Evolutionary conservation across 1,140 invertebrate genomes (phyloP).

Genomic region (Brachionus koreanus): DNA sequence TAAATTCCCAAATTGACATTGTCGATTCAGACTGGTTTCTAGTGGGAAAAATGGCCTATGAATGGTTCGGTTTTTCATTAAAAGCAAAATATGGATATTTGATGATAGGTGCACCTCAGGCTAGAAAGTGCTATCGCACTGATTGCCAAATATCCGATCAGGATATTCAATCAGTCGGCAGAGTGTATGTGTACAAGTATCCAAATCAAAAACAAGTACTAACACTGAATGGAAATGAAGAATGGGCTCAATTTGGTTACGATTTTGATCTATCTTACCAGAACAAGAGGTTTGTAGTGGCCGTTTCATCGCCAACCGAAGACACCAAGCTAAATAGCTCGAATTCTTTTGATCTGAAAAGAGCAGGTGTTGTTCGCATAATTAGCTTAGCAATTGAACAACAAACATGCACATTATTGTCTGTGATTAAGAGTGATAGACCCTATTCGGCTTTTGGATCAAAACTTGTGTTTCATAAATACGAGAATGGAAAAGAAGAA

Average conservation of each 20-base stretch:
- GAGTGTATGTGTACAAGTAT: constrained; percentile 45
- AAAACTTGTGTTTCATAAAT: constrained; percentile 48
- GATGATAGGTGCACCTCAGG: constrained; percentile 48
- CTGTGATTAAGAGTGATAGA: constrained; percentile 49
- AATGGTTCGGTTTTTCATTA: constrained; percentile 15
- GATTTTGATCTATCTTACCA: constrained; percentile 47
- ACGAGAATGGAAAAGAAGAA: constrained; percentile 48
- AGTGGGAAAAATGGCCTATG: constrained; percentile 3
- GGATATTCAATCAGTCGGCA: constrained; percentile 48
- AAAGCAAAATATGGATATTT: not conserved
- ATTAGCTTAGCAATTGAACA: constrained; percentile 46
- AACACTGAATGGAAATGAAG: constrained; percentile 37
- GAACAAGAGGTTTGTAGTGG: constrained; percentile 45
- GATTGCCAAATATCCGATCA: constrained; percentile 46
- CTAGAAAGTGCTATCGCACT: constrained; percentile 48
- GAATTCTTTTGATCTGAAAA: constrained; percentile 33
- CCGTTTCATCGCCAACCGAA: constrained; percentile 46
- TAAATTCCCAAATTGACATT: not conserved
- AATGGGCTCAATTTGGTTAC: constrained; percentile 47
- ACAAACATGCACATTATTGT: constrained; percentile 31
- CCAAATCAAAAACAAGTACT: not conserved
- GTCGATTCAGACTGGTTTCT: not conserved
- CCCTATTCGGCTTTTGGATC: constrained; percentile 50
- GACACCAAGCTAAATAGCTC: constrained; percentile 44
- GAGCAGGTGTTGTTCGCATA: constrained; percentile 47